Evolutionary conservation across 2,888 invertebrate genomes (phyloP), one percentile per base, ranked within the genome.

Genomic region (Fissipunctia ypsillon): DNA sequence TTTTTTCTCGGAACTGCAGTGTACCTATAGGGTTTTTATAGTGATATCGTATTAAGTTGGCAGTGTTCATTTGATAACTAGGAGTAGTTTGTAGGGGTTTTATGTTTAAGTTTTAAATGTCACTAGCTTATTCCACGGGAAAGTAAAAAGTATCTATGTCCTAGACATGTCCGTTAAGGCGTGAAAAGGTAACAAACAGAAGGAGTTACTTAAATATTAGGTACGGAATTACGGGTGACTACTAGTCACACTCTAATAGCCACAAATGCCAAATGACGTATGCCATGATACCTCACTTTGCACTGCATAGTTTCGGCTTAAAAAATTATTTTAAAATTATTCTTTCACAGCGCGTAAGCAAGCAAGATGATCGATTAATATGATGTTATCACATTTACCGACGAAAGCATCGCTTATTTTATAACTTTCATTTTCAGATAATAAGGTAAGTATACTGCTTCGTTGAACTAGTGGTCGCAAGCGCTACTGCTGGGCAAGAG

Each of bases 1-100:
- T 67, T 78, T 77, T 76, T 72, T 61, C 59, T 45, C 54, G 50
- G 12, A n/a, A 45, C 28, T 77, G 60, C 6, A 57, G 45, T 70
- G 41, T 52, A n/a, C n/a, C n/a, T n/a, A 25, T 75, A n/a, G 19
- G 25, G 19, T 3, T 19, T 52, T 45, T 57, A 38, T 57, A 31
- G 19, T 28, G n/a, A 35, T 43, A 25, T 22, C 10, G 3, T 73
- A 41, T 54, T 28, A 16, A 25, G 28, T n/a, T 66, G 9, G 19
- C n/a, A 28, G 14, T 35, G 61, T 28, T 5, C 0, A 7, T 61
- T 43, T 22, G 22, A n/a, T 63, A 14, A 28, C 28, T 28, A 56
- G n/a, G n/a, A n/a, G n/a, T n/a, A n/a, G n/a, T n/a, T n/a, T 54
- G 16, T 54, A 9, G 9, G 6, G 7, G 45, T 45, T 45, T 45